phyloP scores from a whole-genome alignment of 2,113 vertebrate species.

The Chunga burmeisteri region DNA sequence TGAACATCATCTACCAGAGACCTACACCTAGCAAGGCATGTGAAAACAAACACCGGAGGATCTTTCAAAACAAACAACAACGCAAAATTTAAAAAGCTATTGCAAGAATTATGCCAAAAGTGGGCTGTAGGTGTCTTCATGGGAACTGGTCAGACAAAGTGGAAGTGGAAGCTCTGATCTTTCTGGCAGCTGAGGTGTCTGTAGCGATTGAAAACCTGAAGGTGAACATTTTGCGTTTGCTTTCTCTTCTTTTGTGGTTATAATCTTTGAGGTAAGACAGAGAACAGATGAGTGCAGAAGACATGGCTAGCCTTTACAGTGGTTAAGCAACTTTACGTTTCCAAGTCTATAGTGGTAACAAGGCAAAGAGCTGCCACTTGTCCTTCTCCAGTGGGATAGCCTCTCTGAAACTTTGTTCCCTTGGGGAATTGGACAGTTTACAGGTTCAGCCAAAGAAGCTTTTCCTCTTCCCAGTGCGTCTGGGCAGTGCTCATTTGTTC shows the following conservation, averaged over 20 bases:
- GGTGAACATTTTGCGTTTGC: background rate
- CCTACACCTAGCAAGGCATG: background rate
- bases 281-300: background rate
- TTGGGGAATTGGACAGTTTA: background rate
- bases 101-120: background rate
- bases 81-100: background rate
- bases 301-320: background rate
- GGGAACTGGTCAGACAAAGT: background rate
- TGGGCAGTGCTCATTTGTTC: background rate
- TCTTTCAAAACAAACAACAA: background rate
- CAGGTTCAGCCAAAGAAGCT: background rate
- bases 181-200: background rate
- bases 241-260: background rate
- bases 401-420: background rate
- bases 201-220: background rate
- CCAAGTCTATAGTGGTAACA: background rate
- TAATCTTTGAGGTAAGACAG: background rate
- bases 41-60: background rate
- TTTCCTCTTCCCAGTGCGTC: background rate
- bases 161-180: constrained; percentile 4
- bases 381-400: background rate
- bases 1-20: background rate
- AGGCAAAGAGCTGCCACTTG: background rate
- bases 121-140: background rate
- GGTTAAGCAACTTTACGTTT: background rate